Base-by-base conservation (phyloP, 2,113 vertebrate species). In the Lamprologus ornatipinnis region DNA sequence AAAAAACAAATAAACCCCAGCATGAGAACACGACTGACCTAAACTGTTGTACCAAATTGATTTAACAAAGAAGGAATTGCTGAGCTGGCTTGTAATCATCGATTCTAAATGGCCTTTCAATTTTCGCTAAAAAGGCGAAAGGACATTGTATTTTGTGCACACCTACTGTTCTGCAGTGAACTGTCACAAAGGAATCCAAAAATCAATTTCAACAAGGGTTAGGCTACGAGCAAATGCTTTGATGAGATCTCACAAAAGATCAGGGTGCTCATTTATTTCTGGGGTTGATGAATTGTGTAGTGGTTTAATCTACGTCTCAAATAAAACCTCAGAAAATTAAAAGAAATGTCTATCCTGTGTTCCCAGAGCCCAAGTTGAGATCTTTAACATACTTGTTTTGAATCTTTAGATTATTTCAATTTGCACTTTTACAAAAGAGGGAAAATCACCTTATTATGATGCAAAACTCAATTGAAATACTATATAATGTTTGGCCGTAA, bases 51-150 rank as follows among this genome's bases (percentile, higher is more conserved):
- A 49, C 40, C 84, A 88, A 73, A 86, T 81, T 81, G 81, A 89
- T 85, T 90, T 81, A 58, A 88, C 75, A 88, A 87, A 82, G 42
- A 42, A 79, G 23, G 81, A 86, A 68, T n/a, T 60, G 23, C 81
- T 80, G 58, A 47, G 2, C 4, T 54, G 19, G 78, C 54, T 78
- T 73, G 54, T 53, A 55, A 88, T 88, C 21, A 65, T 87, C n/a
- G 68, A 73, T 87, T 89, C 82, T 78, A 40, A 89, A 85, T 17
- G 54, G 31, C 35, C 47, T 86, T 89, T 89, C 47, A 60, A 45
- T 84, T 85, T 68, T 75, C 55, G 49, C 47, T 78, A 85, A 81
- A 70, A 55, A 55, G 33, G 40, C 28, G 7, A 73, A 88, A 73
- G 10, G 6, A 81, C 40, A 60, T 58, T 55, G 54, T 58, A 65